A percentile compares a stretch with the other conserved stretches of the same genome.
Conservation (phyloP, 2,888 invertebrate species). For the Helicoverpa assulta region DNA sequence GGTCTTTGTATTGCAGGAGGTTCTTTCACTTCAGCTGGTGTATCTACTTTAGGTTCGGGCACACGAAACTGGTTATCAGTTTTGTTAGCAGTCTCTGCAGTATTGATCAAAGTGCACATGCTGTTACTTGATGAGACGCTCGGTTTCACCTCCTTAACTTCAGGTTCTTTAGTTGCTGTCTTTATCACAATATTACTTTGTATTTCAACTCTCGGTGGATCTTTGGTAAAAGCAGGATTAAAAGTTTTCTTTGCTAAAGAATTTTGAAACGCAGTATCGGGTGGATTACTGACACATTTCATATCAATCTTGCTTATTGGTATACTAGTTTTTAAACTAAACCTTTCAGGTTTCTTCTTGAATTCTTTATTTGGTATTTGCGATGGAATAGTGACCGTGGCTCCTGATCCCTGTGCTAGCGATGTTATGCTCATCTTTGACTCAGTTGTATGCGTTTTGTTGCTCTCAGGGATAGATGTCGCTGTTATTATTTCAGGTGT, state of each 20-base stretch:
- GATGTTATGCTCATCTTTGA: constrained; percentile 81
- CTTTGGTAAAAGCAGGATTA: constrained; percentile 68
- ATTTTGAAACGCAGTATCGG: constrained; percentile 69
- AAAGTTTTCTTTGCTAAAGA: constrained; percentile 62
- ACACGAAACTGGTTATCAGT: constrained; percentile 76
- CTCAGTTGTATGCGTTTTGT: constrained; percentile 65
- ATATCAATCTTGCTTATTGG: constrained; percentile 87
- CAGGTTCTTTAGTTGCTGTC: constrained; percentile 75
- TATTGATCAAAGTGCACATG: constrained; percentile 79
- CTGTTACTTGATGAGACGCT: constrained; percentile 63
- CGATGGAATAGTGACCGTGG: constrained; percentile 71
- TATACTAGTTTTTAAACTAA: constrained; percentile 87
- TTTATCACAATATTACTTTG: constrained; percentile 85
- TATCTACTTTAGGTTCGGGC: constrained; percentile 73
- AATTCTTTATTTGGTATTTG: constrained; percentile 69
- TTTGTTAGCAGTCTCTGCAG: constrained; percentile 82
- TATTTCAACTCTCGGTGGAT: constrained; percentile 79
- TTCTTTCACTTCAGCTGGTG: constrained; percentile 69
- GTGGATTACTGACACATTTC: constrained; percentile 78
- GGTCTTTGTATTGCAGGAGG: constrained; percentile 62
- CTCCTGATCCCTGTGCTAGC: constrained; percentile 78
- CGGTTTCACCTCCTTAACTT: constrained; percentile 63
- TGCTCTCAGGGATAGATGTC: constrained; percentile 65
- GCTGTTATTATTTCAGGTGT: constrained; percentile 79
- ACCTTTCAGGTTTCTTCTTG: constrained; percentile 83